Evolutionary conservation across 2,797 vertebrate genomes (phyloP).

Genomic region (Lithobates sylvaticus): DNA sequence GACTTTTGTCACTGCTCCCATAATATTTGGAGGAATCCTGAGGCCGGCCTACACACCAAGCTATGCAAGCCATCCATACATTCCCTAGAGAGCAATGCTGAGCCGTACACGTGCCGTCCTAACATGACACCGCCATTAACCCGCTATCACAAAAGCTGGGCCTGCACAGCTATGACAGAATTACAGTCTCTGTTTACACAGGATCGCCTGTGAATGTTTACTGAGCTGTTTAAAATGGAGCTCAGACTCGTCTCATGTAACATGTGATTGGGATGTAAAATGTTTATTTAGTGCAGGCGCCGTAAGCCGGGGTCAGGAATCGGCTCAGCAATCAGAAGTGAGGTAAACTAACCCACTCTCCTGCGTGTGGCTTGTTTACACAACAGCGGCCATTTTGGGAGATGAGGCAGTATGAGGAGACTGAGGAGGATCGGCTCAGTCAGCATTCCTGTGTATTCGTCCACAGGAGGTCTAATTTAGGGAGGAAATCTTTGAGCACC

Average conservation of each 20-base stretch:
- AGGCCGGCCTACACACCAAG: slow-evolving; percentile 25
- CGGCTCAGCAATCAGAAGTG: not conserved
- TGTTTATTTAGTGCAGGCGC: slow-evolving; percentile 1
- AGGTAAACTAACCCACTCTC: not conserved
- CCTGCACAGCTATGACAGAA: not conserved
- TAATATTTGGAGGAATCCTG: slow-evolving; percentile 26
- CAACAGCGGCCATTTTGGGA: not conserved
- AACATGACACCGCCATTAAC: slow-evolving; percentile 14
- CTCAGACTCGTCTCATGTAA: not conserved
- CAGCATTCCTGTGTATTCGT: too few relatives aligned
- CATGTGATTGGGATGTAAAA: slow-evolving; percentile 11
- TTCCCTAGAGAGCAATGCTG: slow-evolving; percentile 31
- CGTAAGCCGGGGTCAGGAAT: not conserved
- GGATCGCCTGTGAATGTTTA: not conserved
- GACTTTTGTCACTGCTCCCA: slow-evolving; percentile 26
- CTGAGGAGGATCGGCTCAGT: too few relatives aligned
- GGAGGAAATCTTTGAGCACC: too few relatives aligned
- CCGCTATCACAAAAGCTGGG: not conserved
- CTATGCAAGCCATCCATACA: slow-evolving; percentile 54
- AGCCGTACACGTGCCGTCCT: not conserved
- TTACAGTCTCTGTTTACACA: not conserved
- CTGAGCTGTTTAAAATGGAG: not conserved
- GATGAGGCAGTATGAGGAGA: not conserved
- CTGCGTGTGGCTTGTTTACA: not conserved
- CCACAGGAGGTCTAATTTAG: too few relatives aligned